Conservation (phyloP, 2,113 vertebrate genomes). For the Dendrocopos noguchii region DNA sequence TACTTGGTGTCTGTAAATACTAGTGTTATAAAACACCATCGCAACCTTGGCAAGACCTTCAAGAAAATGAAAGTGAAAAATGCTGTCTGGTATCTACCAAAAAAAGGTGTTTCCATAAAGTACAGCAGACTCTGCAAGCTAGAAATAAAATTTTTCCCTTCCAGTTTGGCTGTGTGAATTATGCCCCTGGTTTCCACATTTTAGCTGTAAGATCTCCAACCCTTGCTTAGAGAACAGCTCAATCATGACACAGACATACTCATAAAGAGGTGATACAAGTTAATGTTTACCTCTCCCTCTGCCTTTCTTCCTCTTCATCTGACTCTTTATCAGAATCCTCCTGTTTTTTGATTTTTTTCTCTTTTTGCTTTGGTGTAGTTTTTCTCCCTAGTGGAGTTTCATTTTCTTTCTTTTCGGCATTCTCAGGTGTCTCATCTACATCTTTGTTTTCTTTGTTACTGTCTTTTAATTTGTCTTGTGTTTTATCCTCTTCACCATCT, state of each 20-base stretch:
- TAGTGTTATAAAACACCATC: background rate
- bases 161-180: background rate
- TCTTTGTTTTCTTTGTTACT: constrained; percentile 80
- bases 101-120: background rate
- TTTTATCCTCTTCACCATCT: constrained; percentile 83
- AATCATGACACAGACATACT: background rate
- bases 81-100: background rate
- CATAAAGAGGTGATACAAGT: background rate
- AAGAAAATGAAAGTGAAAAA: background rate
- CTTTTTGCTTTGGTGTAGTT: constrained; percentile 79
- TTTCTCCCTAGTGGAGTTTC: constrained; percentile 74
- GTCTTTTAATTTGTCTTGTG: constrained; percentile 80
- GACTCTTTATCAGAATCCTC: constrained; percentile 93
- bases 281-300: constrained; percentile 75
- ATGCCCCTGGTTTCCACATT: background rate
- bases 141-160: background rate
- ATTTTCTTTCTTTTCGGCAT: constrained; percentile 77
- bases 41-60: background rate
- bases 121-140: background rate
- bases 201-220: background rate
- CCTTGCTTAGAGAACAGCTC: background rate
- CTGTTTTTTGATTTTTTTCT: constrained; percentile 78
- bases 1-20: background rate
- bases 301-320: constrained; percentile 89
- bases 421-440: constrained; percentile 70